These are phyloP conservation scores for Volucella inflata DNA, from an alignment of 2,888 invertebrate species.

Conservation along the genomic window DNA sequence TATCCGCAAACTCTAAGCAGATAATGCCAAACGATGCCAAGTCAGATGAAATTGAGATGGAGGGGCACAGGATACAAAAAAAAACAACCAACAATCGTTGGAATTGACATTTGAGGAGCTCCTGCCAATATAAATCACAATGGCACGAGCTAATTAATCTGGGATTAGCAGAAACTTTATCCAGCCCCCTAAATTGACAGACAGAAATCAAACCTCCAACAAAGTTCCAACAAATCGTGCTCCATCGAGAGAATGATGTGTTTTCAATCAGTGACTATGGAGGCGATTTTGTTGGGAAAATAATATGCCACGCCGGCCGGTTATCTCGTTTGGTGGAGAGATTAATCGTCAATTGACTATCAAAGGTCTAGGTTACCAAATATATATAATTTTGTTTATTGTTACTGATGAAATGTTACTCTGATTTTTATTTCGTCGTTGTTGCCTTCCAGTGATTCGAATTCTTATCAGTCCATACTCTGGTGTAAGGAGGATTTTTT, in stretches of 20 bases:
- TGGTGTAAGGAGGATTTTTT: constrained; percentile 33
- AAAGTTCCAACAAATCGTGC: background rate
- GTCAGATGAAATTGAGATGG: background rate
- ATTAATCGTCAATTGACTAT: constrained; percentile 66
- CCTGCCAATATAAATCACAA: constrained; percentile 60
- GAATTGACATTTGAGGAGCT: constrained; percentile 1
- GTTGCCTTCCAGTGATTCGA: constrained; percentile 22
- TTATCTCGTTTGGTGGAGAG: constrained; percentile 54
- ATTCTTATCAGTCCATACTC: constrained; percentile 30
- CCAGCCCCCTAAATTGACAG: background rate
- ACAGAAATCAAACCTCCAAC: background rate
- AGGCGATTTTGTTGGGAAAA: constrained; percentile 33
- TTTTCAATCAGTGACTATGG: background rate
- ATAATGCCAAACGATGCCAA: constrained; percentile 5
- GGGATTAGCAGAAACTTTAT: constrained; percentile 20
- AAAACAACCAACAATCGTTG: constrained; percentile 1
- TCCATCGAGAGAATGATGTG: background rate
- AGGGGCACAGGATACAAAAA: background rate
- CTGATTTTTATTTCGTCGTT: constrained; percentile 6
- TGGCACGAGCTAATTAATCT: constrained; percentile 58
- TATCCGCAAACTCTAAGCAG: constrained; percentile 6
- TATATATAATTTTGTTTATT: constrained; percentile 63
- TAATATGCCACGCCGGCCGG: constrained; percentile 48
- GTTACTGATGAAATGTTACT: constrained; percentile 45
- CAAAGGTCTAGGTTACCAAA: constrained; percentile 71